Conservation (phyloP, 2,888 invertebrate species). For the Dasypolia templi region DNA sequence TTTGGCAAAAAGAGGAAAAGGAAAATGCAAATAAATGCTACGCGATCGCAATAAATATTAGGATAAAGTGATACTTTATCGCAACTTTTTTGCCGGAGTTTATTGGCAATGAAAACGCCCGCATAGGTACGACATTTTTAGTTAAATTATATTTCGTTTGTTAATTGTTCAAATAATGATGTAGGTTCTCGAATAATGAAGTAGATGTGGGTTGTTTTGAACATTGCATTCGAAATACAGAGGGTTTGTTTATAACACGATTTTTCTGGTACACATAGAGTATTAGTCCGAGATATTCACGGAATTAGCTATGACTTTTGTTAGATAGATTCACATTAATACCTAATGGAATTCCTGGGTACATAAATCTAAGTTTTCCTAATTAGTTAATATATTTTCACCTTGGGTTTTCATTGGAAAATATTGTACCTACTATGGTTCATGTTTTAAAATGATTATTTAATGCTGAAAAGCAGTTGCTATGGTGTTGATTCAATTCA, state of each 20-base stretch:
- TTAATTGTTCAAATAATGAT: constrained; percentile 15
- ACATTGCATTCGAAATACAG: neutral
- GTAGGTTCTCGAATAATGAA: neutral
- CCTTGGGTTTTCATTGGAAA: neutral
- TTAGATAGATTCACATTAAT: neutral
- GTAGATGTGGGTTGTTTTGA: neutral
- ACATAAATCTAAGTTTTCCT: neutral
- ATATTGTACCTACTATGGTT: neutral
- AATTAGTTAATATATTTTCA: neutral
- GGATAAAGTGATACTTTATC: neutral
- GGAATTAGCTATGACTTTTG: neutral
- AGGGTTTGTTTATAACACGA: neutral
- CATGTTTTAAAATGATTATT: no score
- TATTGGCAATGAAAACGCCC: constrained; percentile 44
- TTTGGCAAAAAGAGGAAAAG: constrained; percentile 5
- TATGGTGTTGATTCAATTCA: neutral
- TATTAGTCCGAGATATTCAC: neutral
- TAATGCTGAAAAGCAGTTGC: neutral
- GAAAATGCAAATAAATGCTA: constrained; percentile 17
- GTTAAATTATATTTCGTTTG: neutral
- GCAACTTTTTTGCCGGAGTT: constrained; percentile 1
- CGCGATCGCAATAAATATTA: constrained; percentile 16
- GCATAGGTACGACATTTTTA: constrained; percentile 29
- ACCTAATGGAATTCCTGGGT: neutral
- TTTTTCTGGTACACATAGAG: neutral